Conservation (phyloP, 2,113 vertebrate genomes). For the Neolamprologus sp. region DNA sequence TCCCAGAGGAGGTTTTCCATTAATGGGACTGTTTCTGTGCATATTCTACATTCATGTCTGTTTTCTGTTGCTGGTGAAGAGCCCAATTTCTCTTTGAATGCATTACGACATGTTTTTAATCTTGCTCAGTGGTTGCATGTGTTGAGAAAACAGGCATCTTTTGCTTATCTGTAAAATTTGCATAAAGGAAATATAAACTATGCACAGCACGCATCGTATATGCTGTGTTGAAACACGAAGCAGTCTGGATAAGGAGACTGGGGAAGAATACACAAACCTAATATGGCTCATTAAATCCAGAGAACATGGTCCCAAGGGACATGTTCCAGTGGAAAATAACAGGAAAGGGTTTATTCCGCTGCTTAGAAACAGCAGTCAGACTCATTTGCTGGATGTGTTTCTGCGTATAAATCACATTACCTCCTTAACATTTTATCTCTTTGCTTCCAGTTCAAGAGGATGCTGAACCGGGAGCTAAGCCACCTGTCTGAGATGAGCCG, state of each 20-base stretch:
- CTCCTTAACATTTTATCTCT: not conserved
- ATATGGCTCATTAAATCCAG: not conserved
- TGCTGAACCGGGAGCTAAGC: slow-evolving; percentile 95
- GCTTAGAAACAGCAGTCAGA: not conserved
- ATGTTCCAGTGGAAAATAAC: slow-evolving; percentile 18
- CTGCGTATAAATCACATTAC: not conserved
- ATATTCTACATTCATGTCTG: not conserved
- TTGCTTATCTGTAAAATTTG: not conserved
- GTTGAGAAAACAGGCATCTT: not conserved
- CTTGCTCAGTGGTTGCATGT: not conserved
- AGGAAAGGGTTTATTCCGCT: slow-evolving; percentile 8
- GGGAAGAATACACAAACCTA: not conserved
- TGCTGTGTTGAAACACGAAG: not conserved
- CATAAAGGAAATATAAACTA: not conserved
- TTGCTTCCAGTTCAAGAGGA: slow-evolving; percentile 90
- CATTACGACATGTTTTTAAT: not conserved
- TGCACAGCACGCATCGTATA: not conserved
- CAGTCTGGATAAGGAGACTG: not conserved
- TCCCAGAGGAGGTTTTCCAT: slow-evolving; percentile 14
- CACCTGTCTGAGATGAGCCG: slow-evolving; percentile 98
- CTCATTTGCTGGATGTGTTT: not conserved
- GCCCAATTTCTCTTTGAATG: not conserved
- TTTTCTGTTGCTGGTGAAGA: not conserved
- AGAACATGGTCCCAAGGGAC: not conserved
- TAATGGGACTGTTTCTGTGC: not conserved